Evolutionary conservation across 2,888 invertebrate genomes (phyloP), one percentile per base, ranked within the genome.

Genomic region (Caenorhabditis drosophilae): DNA sequence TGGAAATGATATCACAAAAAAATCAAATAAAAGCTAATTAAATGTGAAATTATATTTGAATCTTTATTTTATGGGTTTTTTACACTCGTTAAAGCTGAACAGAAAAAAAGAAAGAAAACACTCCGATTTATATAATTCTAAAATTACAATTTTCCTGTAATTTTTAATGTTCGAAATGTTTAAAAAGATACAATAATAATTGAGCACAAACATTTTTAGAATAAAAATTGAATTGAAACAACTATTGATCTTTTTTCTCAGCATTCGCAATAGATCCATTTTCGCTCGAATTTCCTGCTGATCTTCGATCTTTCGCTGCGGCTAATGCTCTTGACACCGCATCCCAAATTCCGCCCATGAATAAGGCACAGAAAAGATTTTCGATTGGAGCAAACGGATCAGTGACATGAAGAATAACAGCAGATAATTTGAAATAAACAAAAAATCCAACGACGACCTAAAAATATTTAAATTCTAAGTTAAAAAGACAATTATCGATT

Each of bases 351-450:
- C 98, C 98, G 38, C 98, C 98, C 86, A 98, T 89, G 88, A 93
- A 93, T 50, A 96, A 87, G 22, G 96, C 94, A 85, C 95, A 97
- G 87, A 92, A 91, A 57, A 99, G 88, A 85, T 99, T 99, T 87
- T 99, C 98, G 84, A 98, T 94, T 15, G 98, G 98, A 81, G 93
- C 90, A 86, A 99, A 97, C 36, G 98, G 98, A 87, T 99, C 98
- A 84, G 94, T 93, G 81, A 98, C 96, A 76, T 95, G 94, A 79
- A 98, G 88, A 58, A 99, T 87, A 81, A 98, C 91, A 9, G 96
- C 94, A 22, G 95, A 94, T 66, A 98, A 85, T 89, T 92, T 87
- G 80, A 81, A 84, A 73, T 84, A 84, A 64, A 84, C 77, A 57
- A 84, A 84, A 74, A 84, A 84, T 11, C 76, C 74, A 34, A 83